Percentiles rank a stretch among this genome's conserved stretches.
Conservation (phyloP, 2,888 invertebrate genomes). For the Hymenopus coronatus region DNA sequence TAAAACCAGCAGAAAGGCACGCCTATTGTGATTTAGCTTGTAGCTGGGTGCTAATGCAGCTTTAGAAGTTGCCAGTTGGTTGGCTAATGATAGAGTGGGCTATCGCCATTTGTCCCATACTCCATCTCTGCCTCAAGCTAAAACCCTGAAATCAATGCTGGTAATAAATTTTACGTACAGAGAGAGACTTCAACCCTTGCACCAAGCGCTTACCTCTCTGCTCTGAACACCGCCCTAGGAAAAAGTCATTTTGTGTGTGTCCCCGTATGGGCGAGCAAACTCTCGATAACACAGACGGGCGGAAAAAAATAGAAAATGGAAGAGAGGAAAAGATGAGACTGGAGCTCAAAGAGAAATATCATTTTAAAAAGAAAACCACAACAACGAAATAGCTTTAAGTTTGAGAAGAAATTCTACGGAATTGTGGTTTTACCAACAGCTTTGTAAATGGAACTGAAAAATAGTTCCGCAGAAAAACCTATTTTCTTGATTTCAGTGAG, state of each 20-base stretch:
- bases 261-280: background rate
- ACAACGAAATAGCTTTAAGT: background rate
- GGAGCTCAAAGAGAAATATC: background rate
- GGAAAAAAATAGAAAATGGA: background rate
- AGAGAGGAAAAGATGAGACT: background rate
- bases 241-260: background rate
- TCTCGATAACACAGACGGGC: background rate
- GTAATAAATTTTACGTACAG: constrained; percentile 21
- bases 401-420: background rate
- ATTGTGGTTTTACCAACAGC: background rate
- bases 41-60: background rate
- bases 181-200: constrained; percentile 5
- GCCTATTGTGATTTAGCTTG: background rate
- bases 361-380: background rate
- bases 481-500: background rate
- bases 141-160: constrained; percentile 21
- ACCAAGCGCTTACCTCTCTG: background rate
- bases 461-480: background rate
- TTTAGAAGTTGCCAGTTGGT: background rate
- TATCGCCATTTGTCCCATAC: constrained; percentile 17
- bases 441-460: background rate
- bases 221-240: background rate
- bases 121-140: constrained; percentile 15
- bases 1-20: background rate
- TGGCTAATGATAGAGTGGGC: background rate